Conservation (phyloP, 2,888 invertebrate genomes). For the Drosophila longiperda region DNA sequence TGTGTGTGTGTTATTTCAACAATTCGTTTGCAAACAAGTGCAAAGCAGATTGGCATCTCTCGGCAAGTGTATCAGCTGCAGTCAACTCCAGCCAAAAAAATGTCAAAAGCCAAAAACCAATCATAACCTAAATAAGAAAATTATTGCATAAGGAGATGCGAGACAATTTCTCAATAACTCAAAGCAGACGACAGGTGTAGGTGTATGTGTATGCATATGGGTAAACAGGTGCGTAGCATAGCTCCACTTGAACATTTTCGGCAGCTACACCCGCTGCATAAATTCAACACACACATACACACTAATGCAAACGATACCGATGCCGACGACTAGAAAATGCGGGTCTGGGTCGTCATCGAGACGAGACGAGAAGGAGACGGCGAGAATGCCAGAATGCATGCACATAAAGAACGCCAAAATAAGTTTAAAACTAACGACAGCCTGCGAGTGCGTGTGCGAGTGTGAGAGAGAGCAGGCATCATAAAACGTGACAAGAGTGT, state of each 20-base stretch:
- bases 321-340: conserved; percentile 68
- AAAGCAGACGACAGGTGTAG: conserved; percentile 1
- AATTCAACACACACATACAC: conserved; percentile 37
- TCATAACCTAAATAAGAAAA: conserved; percentile 53
- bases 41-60: conserved; percentile 29
- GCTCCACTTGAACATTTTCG: conserved; percentile 61
- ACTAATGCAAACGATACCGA: conserved; percentile 37
- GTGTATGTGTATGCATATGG: conserved; percentile 21
- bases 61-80: conserved; percentile 14
- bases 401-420: conserved; percentile 78
- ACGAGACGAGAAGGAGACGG: conserved; percentile 59
- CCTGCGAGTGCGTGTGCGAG: conserved; percentile 15
- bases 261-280: conserved; percentile 34
- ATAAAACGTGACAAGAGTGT: conserved; percentile 37
- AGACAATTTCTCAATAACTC: conserved; percentile 8
- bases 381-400: conserved; percentile 63
- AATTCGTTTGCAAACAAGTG: conserved; percentile 63
- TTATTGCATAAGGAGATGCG: conserved; percentile 22
- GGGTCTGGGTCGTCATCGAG: conserved; percentile 78
- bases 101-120: conserved; percentile 22
- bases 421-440: conserved; percentile 77
- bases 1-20: conserved; percentile 54
- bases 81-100: conserved; percentile 5
- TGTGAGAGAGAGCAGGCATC: conserved; percentile 43
- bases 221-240: conserved; percentile 42